Conservation (phyloP, 2,888 invertebrate species). For the Cryptosula pallasiana region DNA sequence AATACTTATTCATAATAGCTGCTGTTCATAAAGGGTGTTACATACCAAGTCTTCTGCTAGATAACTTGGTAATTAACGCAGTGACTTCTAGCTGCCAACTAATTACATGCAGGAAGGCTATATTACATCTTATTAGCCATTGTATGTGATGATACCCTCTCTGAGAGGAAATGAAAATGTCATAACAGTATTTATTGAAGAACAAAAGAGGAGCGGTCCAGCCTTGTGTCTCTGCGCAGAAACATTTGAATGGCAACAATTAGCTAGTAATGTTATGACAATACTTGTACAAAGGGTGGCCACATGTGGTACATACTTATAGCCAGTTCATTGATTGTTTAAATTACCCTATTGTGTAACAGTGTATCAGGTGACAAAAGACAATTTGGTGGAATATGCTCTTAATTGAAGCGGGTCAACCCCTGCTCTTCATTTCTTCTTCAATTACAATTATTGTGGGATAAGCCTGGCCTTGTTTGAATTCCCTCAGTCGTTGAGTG, state of each 20-base stretch:
- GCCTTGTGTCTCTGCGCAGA: neutral
- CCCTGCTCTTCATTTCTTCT: neutral
- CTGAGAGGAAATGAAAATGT: neutral
- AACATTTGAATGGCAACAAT: neutral
- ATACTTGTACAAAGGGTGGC: neutral
- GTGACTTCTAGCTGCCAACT: no score
- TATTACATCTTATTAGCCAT: neutral
- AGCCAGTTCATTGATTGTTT: conserved; percentile 11
- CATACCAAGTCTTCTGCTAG: no score
- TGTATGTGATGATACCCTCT: neutral
- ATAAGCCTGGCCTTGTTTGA: no score
- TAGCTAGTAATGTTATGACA: conserved; percentile 4
- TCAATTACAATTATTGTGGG: no score
- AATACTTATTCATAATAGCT: no score
- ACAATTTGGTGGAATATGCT: neutral
- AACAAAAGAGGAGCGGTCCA: neutral
- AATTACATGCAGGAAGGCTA: neutral
- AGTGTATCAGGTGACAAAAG: neutral
- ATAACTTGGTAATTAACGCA: no score
- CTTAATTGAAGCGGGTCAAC: neutral
- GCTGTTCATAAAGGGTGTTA: no score
- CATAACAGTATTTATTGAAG: neutral
- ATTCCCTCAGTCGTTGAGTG: no score
- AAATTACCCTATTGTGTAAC: conserved; percentile 3
- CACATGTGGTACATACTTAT: neutral